Evolutionary conservation across 1,140 invertebrate species (phyloP).

Genomic region (Drosophila leontia): DNA sequence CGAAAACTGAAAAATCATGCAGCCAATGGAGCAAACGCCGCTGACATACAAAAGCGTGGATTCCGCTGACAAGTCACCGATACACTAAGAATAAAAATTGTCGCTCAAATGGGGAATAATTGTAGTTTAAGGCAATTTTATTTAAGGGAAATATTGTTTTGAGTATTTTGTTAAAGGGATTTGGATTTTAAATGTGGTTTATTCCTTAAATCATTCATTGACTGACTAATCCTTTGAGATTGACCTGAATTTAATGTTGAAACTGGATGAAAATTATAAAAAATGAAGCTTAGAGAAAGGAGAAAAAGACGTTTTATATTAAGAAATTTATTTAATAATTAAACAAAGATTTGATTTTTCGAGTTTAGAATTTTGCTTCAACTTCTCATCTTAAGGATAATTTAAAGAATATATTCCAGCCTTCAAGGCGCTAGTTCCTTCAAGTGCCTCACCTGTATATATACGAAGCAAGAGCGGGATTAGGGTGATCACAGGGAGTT

Average conservation of each 20-base stretch:
- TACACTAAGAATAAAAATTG: neutral
- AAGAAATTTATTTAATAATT: no score
- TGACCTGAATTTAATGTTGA: neutral
- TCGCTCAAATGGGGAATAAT: neutral
- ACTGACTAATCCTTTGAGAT: neutral
- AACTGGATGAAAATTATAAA: neutral
- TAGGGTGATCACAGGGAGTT: neutral
- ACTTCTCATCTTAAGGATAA: neutral
- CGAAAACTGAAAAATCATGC: constrained; percentile 72
- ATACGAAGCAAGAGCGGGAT: neutral
- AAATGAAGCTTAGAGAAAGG: neutral
- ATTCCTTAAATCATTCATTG: no score
- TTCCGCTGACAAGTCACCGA: constrained; percentile 61
- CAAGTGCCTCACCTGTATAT: constrained; percentile 6
- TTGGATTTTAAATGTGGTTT: rapidly evolving
- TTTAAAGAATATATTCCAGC: neutral
- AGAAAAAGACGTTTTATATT: no score
- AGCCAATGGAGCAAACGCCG: constrained; percentile 73
- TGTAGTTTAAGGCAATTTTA: neutral
- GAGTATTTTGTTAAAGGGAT: no score
- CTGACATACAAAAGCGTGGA: constrained; percentile 68
- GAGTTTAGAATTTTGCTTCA: neutral
- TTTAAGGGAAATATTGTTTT: neutral
- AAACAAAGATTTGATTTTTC: no score
- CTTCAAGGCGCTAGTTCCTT: neutral